A percentile compares a stretch with the other conserved stretches of the same genome.
These are phyloP conservation scores for Eurytoma californica DNA, from an alignment of 2,888 invertebrate genomes.

Conservation along the genomic window DNA sequence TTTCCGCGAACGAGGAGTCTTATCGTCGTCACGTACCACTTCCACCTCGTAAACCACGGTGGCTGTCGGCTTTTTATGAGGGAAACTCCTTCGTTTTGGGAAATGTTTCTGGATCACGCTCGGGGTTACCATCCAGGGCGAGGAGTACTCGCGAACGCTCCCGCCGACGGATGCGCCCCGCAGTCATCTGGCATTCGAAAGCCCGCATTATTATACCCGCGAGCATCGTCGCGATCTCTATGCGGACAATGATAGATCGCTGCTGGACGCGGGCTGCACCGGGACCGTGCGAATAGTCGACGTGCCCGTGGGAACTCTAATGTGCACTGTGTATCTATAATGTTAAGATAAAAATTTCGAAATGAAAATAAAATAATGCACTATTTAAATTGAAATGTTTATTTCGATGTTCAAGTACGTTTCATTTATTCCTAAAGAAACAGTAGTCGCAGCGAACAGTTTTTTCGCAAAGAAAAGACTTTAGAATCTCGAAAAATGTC, in stretches of 20 bases:
- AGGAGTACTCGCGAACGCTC: background rate
- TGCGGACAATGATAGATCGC: slow-evolving; percentile 26
- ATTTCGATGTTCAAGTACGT: too few species aligned
- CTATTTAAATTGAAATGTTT: too few species aligned
- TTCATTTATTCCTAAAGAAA: too few species aligned
- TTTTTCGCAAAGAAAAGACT: too few species aligned
- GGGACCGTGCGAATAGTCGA: background rate
- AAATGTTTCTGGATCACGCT: slow-evolving; percentile 4
- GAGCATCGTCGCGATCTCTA: slow-evolving; percentile 9
- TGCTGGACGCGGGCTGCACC: background rate
- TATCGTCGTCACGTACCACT: slow-evolving; percentile 38
- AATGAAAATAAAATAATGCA: too few species aligned
- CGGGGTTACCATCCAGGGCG: background rate
- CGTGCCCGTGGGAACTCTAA: too few species aligned
- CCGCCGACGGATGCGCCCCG: background rate
- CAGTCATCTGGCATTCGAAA: slow-evolving; percentile 26
- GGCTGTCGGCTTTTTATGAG: slow-evolving; percentile 30
- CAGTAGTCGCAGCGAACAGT: too few species aligned
- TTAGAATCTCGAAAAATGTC: too few species aligned
- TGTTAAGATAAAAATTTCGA: too few species aligned
- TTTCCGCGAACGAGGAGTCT: slow-evolving; percentile 3
- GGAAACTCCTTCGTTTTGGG: slow-evolving; percentile 19
- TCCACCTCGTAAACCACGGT: slow-evolving; percentile 38
- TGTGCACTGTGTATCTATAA: background rate
- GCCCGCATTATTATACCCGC: slow-evolving; percentile 31